Percentiles rank a stretch among this genome's conserved stretches.
phyloP scores from a whole-genome alignment of 2,888 invertebrate genomes.

The Acrobasis consociella region DNA sequence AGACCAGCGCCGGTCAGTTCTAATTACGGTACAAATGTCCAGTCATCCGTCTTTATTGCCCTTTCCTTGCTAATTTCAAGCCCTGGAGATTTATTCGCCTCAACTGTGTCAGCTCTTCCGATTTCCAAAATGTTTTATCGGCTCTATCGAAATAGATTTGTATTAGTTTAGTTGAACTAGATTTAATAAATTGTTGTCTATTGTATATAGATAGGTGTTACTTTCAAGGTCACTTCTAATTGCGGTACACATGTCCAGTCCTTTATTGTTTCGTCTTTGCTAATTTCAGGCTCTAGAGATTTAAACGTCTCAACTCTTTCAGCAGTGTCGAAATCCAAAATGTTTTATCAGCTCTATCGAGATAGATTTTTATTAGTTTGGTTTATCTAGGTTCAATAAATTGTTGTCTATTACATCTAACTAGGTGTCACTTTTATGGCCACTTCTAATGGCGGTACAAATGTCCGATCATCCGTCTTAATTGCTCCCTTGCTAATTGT shows the following conservation, averaged over 20 bases:
- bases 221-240: too few species aligned
- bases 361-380: too few species aligned
- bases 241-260: too few species aligned
- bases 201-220: too few species aligned
- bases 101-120: slow-evolving; percentile 16
- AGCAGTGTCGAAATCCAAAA: too few species aligned
- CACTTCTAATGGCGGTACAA: slow-evolving; percentile 46
- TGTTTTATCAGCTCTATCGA: too few species aligned
- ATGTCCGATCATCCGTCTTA: slow-evolving; percentile 53
- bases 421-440: slow-evolving; percentile 8
- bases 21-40: slow-evolving; percentile 49
- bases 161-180: not conserved
- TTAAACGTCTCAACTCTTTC: too few species aligned
- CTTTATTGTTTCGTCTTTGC: too few species aligned
- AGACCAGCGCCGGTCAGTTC: slow-evolving; percentile 31
- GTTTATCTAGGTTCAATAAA: too few species aligned
- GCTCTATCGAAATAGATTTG: slow-evolving; percentile 4
- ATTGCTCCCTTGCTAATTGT: slow-evolving; percentile 50
- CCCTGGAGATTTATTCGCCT: slow-evolving; percentile 32
- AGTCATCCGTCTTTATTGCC: slow-evolving; percentile 55
- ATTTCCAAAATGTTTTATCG: slow-evolving; percentile 15
- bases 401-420: too few species aligned
- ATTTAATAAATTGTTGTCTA: slow-evolving; percentile 36
- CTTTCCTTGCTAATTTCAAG: slow-evolving; percentile 46
- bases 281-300: too few species aligned